A percentile compares a stretch with the other conserved stretches of the same genome.
Conservation (phyloP, 2,797 vertebrate genomes). For the Microctenopoma lineatum region DNA sequence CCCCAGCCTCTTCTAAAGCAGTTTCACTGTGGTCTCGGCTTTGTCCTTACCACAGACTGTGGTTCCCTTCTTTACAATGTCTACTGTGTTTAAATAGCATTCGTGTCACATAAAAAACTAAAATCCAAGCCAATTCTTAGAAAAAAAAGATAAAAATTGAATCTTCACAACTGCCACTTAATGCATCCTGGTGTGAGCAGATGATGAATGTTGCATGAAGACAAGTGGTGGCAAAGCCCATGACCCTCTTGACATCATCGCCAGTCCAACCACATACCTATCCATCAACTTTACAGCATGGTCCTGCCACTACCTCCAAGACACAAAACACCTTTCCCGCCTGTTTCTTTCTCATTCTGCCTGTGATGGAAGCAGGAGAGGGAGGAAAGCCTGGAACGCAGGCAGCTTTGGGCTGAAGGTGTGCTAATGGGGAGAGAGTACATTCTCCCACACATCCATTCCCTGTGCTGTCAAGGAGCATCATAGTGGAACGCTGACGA, state of each 20-base stretch:
- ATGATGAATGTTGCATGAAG: constrained; percentile 57
- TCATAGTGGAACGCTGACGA: constrained; percentile 87
- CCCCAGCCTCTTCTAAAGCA: constrained; percentile 37
- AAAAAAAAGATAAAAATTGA: constrained; percentile 31
- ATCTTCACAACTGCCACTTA: constrained; percentile 43
- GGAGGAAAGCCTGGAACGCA: constrained; percentile 29
- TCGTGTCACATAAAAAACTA: neutral
- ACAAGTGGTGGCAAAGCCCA: constrained; percentile 14
- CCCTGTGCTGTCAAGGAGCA: constrained; percentile 91
- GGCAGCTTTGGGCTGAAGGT: constrained; percentile 67
- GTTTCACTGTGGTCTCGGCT: constrained; percentile 15
- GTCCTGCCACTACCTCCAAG: neutral
- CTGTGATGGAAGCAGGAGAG: constrained; percentile 63
- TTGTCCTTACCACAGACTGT: constrained; percentile 18
- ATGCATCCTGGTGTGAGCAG: constrained; percentile 14
- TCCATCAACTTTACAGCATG: constrained; percentile 35
- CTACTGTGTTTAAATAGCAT: constrained; percentile 2
- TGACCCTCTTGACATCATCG: constrained; percentile 45
- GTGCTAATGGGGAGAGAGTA: constrained; percentile 88
- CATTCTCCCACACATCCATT: constrained; percentile 88
- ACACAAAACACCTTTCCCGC: constrained; percentile 21
- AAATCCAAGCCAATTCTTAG: constrained; percentile 1
- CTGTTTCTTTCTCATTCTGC: constrained; percentile 25
- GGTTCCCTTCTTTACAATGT: constrained; percentile 18
- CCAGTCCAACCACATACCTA: constrained; percentile 25